Evolutionary conservation across 2,113 vertebrate species (phyloP).

Genomic region (Pyrgilauda ruficollis): DNA sequence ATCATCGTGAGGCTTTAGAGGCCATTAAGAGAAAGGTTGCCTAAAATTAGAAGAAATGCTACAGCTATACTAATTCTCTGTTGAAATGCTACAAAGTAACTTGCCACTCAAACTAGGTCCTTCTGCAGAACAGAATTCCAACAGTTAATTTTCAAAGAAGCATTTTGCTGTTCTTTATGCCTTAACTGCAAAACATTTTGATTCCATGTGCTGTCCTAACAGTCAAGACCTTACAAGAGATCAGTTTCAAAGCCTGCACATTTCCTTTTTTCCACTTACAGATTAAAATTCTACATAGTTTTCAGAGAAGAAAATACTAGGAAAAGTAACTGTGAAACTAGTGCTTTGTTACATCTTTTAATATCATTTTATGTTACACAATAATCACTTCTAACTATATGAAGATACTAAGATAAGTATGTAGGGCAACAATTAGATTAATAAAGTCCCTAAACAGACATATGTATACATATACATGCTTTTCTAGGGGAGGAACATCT

Average conservation of each 20-base stretch:
- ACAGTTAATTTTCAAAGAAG: background rate
- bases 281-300: background rate
- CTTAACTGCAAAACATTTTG: background rate
- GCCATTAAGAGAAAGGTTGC: background rate
- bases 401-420: background rate
- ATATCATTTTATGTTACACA: background rate
- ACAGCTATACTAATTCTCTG: background rate
- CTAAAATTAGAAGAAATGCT: background rate
- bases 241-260: accelerated
- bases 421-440: background rate
- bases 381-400: background rate
- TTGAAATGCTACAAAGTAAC: background rate
- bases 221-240: background rate
- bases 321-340: background rate
- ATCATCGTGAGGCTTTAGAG: background rate
- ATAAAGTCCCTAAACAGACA: background rate
- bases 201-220: background rate
- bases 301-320: background rate
- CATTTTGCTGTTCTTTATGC: background rate
- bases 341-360: background rate
- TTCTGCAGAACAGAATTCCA: background rate
- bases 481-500: background rate
- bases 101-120: background rate
- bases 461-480: background rate
- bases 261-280: background rate